A percentile compares a stretch with the other conserved stretches of the same genome.
phyloP scores from a whole-genome alignment of 2,113 vertebrate genomes.

The Zosterops hypoxanthus region DNA sequence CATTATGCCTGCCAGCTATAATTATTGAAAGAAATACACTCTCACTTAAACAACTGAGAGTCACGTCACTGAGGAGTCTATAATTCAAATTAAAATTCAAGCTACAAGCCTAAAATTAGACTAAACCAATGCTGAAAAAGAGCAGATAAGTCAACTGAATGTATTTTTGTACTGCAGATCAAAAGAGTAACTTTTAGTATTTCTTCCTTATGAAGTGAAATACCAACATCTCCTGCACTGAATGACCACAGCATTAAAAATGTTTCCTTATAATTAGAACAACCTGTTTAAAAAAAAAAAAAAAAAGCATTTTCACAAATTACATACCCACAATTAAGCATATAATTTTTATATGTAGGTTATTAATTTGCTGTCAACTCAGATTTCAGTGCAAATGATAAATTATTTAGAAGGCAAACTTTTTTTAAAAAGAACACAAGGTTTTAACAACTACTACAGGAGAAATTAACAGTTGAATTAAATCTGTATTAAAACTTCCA shows the following conservation, averaged over 20 bases:
- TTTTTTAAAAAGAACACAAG: rapidly evolving
- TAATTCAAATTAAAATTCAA: neutral
- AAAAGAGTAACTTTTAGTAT: neutral
- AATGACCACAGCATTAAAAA: neutral
- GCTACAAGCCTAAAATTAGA: neutral
- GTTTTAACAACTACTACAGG: neutral
- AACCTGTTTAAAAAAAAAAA: neutral
- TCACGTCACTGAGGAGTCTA: neutral
- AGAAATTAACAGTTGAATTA: neutral
- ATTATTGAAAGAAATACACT: neutral
- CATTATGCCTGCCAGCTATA: neutral
- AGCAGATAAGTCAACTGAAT: neutral
- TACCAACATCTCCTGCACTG: neutral
- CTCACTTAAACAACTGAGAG: neutral
- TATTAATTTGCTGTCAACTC: neutral
- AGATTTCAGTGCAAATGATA: neutral
- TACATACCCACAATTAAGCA: neutral
- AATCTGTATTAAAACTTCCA: neutral
- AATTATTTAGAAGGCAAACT: neutral
- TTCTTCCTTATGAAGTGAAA: neutral
- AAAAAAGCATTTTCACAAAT: neutral
- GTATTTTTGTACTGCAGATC: neutral
- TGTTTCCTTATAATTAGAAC: neutral
- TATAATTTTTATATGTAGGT: neutral
- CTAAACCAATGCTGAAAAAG: neutral